Percentiles rank a stretch among this genome's conserved stretches.
Evolutionary conservation across 2,113 vertebrate species (phyloP).

Genomic region (Noctilio leporinus): DNA sequence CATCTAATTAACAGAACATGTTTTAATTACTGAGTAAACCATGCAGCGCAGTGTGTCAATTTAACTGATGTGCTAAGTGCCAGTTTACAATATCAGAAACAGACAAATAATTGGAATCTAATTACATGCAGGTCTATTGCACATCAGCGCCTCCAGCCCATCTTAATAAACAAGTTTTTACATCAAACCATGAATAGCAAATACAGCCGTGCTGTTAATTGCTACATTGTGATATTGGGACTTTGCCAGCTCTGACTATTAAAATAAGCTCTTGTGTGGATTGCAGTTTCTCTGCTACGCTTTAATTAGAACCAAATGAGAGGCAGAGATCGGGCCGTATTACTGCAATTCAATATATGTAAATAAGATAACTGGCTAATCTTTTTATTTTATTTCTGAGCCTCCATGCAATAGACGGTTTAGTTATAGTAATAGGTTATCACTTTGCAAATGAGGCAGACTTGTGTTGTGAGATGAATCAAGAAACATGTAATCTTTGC

Average conservation of each 20-base stretch:
- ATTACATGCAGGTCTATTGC: conserved; percentile 99
- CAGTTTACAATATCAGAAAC: conserved; percentile 99
- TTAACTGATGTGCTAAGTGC: conserved; percentile 99
- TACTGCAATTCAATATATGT: conserved; percentile 90
- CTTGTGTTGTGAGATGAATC: conserved; percentile 84
- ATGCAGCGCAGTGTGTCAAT: conserved; percentile 99
- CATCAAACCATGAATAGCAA: conserved; percentile 99
- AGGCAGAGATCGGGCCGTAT: conserved; percentile 90
- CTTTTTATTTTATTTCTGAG: conserved; percentile 90
- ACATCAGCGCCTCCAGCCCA: conserved; percentile 96
- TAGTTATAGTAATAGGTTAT: conserved; percentile 87
- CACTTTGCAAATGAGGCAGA: conserved; percentile 87
- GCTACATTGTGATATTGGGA: conserved; percentile 95
- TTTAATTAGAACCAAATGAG: conserved; percentile 98
- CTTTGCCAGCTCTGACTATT: conserved; percentile 96
- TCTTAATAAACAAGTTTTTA: conserved; percentile 99
- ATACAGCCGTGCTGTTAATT: conserved; percentile 98
- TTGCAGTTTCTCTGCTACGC: conserved; percentile 90
- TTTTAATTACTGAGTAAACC: conserved; percentile 99
- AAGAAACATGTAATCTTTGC: conserved; percentile 80
- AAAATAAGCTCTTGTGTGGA: conserved; percentile 95
- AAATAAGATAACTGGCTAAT: conserved; percentile 91
- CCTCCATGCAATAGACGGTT: conserved; percentile 86
- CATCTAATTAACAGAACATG: conserved; percentile 99
- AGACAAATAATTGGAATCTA: conserved; percentile 99